These are phyloP conservation scores for Oreochromis grahami DNA, from an alignment of 2,797 vertebrate species.

Conservation along the genomic window DNA sequence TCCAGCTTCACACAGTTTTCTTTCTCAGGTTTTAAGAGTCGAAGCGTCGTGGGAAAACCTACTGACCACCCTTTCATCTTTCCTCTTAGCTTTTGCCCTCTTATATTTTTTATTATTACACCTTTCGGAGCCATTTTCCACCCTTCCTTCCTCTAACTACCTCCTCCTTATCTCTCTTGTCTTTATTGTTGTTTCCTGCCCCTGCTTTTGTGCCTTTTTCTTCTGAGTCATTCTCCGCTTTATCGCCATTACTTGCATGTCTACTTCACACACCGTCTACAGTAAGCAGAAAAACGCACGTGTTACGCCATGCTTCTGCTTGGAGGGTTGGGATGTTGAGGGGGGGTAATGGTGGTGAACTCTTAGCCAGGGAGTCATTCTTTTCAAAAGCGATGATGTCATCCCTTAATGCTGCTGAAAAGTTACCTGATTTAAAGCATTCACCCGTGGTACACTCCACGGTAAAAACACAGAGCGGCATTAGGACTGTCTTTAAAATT, in stretches of 20 bases:
- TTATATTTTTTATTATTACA: slow-evolving; percentile 24
- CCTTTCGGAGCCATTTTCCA: slow-evolving; percentile 1
- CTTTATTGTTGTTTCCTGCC: slow-evolving; percentile 15
- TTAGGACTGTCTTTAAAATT: slow-evolving; percentile 54
- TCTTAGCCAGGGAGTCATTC: slow-evolving; percentile 40
- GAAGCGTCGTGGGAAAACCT: slow-evolving; percentile 27
- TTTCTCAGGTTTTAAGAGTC: slow-evolving; percentile 36
- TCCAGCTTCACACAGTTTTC: slow-evolving; percentile 37
- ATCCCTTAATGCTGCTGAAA: slow-evolving; percentile 30
- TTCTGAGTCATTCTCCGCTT: not conserved
- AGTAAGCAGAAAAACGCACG: not conserved
- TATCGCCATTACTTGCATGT: not conserved
- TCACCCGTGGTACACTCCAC: slow-evolving; percentile 12
- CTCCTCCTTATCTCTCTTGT: slow-evolving; percentile 20
- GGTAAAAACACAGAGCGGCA: slow-evolving; percentile 14
- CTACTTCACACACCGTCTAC: not conserved
- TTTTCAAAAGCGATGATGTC: slow-evolving; percentile 54
- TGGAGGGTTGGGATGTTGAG: not conserved
- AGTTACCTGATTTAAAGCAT: slow-evolving; percentile 39
- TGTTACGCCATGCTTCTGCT: slow-evolving; percentile 1
- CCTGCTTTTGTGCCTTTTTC: not conserved
- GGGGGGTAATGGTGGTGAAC: not conserved
- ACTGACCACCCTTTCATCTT: slow-evolving; percentile 31
- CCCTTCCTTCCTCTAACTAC: slow-evolving; percentile 36
- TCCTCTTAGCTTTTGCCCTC: slow-evolving; percentile 2